These are phyloP conservation scores for Falco berigora DNA, from an alignment of 2,797 vertebrate species.

Conservation along the genomic window DNA sequence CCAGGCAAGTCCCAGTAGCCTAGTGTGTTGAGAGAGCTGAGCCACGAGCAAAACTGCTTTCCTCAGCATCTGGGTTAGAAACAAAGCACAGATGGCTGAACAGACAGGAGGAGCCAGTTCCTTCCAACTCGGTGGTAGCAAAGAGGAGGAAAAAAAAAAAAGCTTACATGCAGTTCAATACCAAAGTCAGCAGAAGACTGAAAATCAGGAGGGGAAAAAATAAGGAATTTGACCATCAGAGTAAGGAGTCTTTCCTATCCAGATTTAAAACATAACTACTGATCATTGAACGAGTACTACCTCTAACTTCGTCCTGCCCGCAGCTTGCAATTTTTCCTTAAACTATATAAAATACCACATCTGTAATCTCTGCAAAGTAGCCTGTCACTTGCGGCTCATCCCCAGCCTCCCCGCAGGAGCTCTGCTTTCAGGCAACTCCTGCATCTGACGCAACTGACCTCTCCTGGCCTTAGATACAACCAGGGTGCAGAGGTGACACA, in stretches of 20 bases:
- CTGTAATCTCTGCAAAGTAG: not conserved
- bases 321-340: not conserved
- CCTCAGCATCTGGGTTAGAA: not conserved
- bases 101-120: not conserved
- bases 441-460: not conserved
- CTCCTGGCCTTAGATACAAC: not conserved
- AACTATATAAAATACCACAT: not conserved
- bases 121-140: accelerated
- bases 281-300: not conserved
- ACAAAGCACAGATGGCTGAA: not conserved
- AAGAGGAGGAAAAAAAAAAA: not conserved
- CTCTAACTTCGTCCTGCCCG: not conserved
- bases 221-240: not conserved
- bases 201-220: not conserved
- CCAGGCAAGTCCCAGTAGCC: not conserved
- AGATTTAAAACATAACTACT: not conserved
- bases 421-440: not conserved
- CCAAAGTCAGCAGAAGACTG: not conserved
- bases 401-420: not conserved
- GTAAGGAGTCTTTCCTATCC: not conserved
- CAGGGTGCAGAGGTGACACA: not conserved
- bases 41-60: not conserved
- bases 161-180: not conserved
- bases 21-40: not conserved
- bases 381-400: not conserved